Base-by-base conservation (phyloP, 1,140 invertebrate genomes). In the Ips typographus region DNA sequence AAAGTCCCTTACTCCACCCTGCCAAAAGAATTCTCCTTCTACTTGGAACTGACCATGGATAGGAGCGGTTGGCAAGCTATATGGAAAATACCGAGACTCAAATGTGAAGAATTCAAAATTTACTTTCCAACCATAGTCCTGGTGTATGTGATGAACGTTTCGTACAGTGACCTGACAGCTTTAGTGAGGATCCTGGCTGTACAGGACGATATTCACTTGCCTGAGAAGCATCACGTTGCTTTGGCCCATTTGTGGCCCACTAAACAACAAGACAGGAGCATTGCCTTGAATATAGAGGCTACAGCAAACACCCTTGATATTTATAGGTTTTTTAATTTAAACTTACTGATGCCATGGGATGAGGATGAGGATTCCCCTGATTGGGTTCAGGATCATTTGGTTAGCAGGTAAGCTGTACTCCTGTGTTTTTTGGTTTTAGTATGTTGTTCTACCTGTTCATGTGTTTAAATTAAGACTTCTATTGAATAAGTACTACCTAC, bases 291-390 rank as follows among this genome's bases (percentile, higher is more conserved):
- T 77, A 71, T 83, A 47, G 75, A 81, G 49, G 74, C 73, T 36
- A 84, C 83, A 2, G 82, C 83, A 0, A 82, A 84, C 71, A 77
- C 77, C 40, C 72, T 88, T 0, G 87, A 88, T 74, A 80, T 84
- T 43, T 65, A 83, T n/a, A 59, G 87, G 61, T 88, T 88, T 60
- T 89, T 88, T 75, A 88, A 84, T 70, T 82, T 82, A 57, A 79
- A 87, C 71, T 73, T 89, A 3, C 86, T 86, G 80, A 86, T 87
- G 84, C 86, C 87, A 2, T 89, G 86, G 86, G 87, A 89, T 70
- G 74, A 81, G 52, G 86, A 88, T 59, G 84, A 84, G 39, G 86
- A 88, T 72, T 83, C 85, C 5, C 80, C 81, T 61, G 83, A 87
- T 75, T 88, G 86, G 86, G 80, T 84, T 38, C 73, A 76, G 22